Percentiles rank a stretch among this genome's conserved stretches.
These are phyloP conservation scores for Emydoidea blandingii DNA, from an alignment of 2,797 vertebrate species.

Conservation along the genomic window DNA sequence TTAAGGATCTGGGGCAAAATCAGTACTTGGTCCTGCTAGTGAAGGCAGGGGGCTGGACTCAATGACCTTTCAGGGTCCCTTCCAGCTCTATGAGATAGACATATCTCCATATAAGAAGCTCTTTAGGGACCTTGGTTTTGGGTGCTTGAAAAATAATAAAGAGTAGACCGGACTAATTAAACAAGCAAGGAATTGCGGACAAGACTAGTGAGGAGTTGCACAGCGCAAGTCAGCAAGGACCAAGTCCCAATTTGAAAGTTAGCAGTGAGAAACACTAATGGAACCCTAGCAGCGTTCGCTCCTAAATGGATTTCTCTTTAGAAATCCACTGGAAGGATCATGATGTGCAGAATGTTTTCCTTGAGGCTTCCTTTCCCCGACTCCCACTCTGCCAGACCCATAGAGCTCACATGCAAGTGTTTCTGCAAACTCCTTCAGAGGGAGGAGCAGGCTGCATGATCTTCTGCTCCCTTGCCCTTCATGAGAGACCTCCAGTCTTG, in stretches of 20 bases:
- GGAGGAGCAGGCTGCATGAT: neutral
- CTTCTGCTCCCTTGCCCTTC: neutral
- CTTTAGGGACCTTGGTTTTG: neutral
- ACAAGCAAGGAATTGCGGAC: neutral
- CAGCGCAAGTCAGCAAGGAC: neutral
- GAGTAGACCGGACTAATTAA: neutral
- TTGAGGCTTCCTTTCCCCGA: fast-evolving
- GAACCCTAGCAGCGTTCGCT: neutral
- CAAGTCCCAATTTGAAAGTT: neutral
- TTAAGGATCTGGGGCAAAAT: too few species aligned
- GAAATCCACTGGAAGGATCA: neutral
- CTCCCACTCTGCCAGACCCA: neutral
- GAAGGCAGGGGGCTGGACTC: too few species aligned
- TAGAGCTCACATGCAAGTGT: neutral
- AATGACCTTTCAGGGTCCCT: too few species aligned
- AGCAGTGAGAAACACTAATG: neutral
- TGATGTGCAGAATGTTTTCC: neutral
- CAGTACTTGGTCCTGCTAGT: too few species aligned
- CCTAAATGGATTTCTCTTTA: neutral
- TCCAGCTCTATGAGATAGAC: too few species aligned
- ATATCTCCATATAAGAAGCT: neutral
- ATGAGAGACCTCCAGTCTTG: neutral
- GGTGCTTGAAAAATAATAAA: constrained; percentile 15
- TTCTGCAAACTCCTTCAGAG: neutral
- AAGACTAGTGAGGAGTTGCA: neutral